A percentile compares a stretch with the other conserved stretches of the same genome.
phyloP scores from a whole-genome alignment of 1,140 invertebrate species.

The Drosophila lini region DNA sequence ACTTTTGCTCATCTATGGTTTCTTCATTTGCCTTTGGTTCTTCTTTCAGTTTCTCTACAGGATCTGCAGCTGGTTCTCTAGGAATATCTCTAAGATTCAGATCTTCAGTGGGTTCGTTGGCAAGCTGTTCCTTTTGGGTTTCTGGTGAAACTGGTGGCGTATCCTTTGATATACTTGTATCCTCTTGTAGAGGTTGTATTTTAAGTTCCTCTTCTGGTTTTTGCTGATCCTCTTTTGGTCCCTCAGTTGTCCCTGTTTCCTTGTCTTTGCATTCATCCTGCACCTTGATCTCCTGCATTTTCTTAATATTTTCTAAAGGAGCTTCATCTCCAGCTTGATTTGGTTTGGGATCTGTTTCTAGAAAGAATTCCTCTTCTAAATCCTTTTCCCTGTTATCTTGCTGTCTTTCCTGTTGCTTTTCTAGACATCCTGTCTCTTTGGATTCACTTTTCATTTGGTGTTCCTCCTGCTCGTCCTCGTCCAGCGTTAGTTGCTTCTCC shows the following conservation, averaged over 20 bases:
- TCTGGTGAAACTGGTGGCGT: neutral
- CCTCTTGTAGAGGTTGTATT: neutral
- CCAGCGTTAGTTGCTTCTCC: neutral
- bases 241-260: too few relatives aligned
- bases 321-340: neutral
- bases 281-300: neutral
- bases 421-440: neutral
- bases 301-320: neutral
- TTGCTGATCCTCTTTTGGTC: neutral
- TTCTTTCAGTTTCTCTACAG: neutral
- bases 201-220: too few relatives aligned
- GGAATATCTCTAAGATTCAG: too few relatives aligned
- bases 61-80: neutral
- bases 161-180: neutral
- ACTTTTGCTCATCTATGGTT: neutral
- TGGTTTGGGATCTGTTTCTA: neutral
- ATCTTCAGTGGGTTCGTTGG: neutral
- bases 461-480: neutral
- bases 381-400: neutral
- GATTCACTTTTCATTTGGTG: neutral
- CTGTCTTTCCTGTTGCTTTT: neutral
- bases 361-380: neutral
- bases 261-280: neutral
- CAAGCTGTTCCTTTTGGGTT: neutral
- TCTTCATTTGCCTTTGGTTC: neutral